Conservation (phyloP, 2,797 vertebrate genomes). For the Typhlichthys subterraneus region DNA sequence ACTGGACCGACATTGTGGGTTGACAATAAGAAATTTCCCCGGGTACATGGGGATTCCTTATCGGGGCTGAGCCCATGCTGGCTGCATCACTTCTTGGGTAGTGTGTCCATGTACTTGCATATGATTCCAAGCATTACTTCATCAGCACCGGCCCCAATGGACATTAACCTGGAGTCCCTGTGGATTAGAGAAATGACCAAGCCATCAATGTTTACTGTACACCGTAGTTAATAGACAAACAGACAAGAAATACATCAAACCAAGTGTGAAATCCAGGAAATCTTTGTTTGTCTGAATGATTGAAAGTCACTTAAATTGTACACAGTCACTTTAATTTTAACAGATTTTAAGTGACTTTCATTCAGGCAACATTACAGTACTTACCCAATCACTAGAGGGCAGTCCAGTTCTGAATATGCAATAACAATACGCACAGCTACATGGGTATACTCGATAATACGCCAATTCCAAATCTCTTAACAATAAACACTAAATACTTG, state of each 20-base stretch:
- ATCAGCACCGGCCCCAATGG: conserved; percentile 85
- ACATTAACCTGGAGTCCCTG: conserved; percentile 83
- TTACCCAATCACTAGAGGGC: conserved; percentile 67
- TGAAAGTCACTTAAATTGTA: too few relatives aligned
- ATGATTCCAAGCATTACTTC: conserved; percentile 89
- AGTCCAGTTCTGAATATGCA: conserved; percentile 35
- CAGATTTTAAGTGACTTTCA: not conserved
- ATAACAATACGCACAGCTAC: too few relatives aligned
- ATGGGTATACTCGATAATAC: too few relatives aligned
- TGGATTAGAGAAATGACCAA: conserved; percentile 16
- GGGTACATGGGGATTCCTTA: too few relatives aligned
- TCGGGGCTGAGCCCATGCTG: not conserved
- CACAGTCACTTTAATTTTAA: too few relatives aligned
- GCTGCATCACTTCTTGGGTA: conserved; percentile 70
- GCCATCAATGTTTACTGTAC: not conserved
- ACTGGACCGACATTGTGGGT: too few relatives aligned
- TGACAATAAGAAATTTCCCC: too few relatives aligned
- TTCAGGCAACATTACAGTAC: conserved; percentile 18
- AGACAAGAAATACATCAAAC: too few relatives aligned
- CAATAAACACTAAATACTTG: too few relatives aligned
- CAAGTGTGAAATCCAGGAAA: too few relatives aligned
- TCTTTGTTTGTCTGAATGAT: too few relatives aligned
- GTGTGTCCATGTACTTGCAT: conserved; percentile 85
- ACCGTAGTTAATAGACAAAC: not conserved
- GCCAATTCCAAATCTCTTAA: too few relatives aligned